Evolutionary conservation across 2,113 vertebrate genomes (phyloP), one percentile per base, ranked within the genome.

Genomic region (Macquaria australasica): DNA sequence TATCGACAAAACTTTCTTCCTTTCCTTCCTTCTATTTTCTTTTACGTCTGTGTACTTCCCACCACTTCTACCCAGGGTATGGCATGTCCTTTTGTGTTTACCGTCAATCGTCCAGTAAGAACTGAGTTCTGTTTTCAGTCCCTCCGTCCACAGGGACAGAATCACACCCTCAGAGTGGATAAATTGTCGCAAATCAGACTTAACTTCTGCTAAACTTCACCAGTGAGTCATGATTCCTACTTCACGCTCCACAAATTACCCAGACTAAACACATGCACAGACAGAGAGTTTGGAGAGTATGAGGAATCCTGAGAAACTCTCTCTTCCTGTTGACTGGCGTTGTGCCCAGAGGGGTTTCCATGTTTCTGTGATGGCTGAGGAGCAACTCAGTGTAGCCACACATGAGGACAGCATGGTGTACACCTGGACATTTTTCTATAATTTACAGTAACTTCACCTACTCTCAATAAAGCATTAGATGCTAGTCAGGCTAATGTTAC

Each of bases 231-330:
- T 79, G 77, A 86, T 75, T 79, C 59, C 59, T 62, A 37, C 66
- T 85, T 75, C 55, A 78, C 1, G 25, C 63, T 68, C 51, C 28
- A 66, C 66, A 75, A 67, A 45, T 77, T 48, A n/a, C 14, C 62
- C 77, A 92, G 88, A 92, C 88, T 88, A 90, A 88, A 92, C 90
- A 79, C 37, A 83, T 81, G 73, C 76, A 71, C 74, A 77, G 15
- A 84, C 37, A 34, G 58, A 64, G 18, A 41, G 31, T 73, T 81
- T 58, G 72, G 68, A 71, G 75, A 77, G 64, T 59, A n/a, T 81
- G 68, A 88, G 74, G 76, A 85, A 83, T 79, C 81, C 84, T 88
- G 86, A 73, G 83, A 87, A 84, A 85, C 50, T 53, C 63, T 78
- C 28, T 87, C 70, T 84, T 82, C 84, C 81, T 90, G 81, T 89